Conservation (phyloP, 2,113 vertebrate genomes). For the Ivindomyrus marchei region DNA sequence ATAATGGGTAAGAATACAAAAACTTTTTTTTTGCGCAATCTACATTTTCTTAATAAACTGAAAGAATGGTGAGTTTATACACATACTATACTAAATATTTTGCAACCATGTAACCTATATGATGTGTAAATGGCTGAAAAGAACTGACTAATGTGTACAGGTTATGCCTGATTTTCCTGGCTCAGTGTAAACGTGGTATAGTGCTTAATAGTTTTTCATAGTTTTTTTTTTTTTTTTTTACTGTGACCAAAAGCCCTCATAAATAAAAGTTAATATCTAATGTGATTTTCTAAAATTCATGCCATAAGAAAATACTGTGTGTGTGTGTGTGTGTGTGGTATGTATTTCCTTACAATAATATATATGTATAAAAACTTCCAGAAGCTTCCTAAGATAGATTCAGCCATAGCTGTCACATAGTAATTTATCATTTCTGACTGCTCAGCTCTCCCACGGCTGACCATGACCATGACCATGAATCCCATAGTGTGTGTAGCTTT, state of each 20-base stretch:
- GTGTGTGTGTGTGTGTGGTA: background rate
- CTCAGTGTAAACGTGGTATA: background rate
- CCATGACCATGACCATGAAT: background rate
- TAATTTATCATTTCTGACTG: background rate
- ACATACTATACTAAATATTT: background rate
- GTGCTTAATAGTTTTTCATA: background rate
- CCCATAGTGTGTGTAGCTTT: background rate
- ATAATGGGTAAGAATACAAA: background rate
- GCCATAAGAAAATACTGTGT: background rate
- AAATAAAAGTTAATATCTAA: background rate
- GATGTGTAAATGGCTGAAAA: background rate
- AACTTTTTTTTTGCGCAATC: background rate
- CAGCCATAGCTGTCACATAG: background rate
- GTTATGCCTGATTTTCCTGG: background rate
- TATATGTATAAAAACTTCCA: background rate
- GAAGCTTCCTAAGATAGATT: background rate
- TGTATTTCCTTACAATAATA: no score
- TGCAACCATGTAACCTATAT: background rate
- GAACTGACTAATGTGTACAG: background rate
- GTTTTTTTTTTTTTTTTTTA: background rate
- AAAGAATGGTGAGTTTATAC: background rate
- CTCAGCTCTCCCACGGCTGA: background rate
- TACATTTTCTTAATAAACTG: background rate
- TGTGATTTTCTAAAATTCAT: background rate
- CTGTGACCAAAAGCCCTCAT: background rate